These are phyloP conservation scores for Tachuris rubrigastra DNA, from an alignment of 2,113 vertebrate species.

Conservation along the genomic window DNA sequence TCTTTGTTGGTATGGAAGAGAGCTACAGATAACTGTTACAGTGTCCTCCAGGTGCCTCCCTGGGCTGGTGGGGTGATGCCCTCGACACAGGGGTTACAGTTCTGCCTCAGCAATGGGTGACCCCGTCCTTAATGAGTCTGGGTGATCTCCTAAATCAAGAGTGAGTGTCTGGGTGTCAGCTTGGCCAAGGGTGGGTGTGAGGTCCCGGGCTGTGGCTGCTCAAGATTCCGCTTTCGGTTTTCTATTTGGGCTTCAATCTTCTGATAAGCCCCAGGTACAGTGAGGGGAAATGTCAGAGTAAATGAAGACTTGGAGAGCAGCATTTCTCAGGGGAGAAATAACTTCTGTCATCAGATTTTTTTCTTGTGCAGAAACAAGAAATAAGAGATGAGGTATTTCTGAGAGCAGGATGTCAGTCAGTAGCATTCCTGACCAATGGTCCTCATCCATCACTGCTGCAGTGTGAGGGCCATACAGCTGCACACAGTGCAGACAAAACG, in stretches of 20 bases:
- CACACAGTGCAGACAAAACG: not conserved
- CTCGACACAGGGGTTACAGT: accelerated
- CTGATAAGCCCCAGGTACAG: not conserved
- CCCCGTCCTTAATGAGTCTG: not conserved
- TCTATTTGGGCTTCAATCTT: not conserved
- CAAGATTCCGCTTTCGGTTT: not conserved
- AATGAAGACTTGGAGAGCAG: not conserved
- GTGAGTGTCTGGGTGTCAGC: not conserved
- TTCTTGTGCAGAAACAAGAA: not conserved
- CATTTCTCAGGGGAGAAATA: not conserved
- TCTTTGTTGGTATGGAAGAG: not conserved
- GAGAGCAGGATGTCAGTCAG: not conserved
- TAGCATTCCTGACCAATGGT: not conserved
- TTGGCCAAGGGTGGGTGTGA: not conserved
- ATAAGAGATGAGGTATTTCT: not conserved
- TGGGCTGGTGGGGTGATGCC: not conserved
- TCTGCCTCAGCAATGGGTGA: not conserved
- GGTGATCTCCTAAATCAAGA: not conserved
- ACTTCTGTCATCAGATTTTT: not conserved
- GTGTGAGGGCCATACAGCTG: not conserved
- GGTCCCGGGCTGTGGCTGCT: not conserved
- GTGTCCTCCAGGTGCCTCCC: not conserved
- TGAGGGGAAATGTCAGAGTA: not conserved
- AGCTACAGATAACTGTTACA: not conserved
- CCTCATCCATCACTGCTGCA: not conserved